phyloP scores from a whole-genome alignment of 2,888 invertebrate species.

The Eupithecia exiguata region DNA sequence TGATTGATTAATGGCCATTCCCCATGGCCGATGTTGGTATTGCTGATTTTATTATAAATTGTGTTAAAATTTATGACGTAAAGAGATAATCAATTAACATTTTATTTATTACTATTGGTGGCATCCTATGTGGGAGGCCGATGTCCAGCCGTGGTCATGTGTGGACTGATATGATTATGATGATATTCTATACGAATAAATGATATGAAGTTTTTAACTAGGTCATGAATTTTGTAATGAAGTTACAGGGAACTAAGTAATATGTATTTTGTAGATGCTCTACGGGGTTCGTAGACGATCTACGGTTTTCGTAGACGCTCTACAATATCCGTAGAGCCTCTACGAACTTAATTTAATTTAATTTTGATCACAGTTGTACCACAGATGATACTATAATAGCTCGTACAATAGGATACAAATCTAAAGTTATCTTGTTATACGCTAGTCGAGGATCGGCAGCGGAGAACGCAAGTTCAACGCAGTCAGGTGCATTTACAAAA shows the following conservation, averaged over 20 bases:
- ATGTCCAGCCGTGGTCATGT: background rate
- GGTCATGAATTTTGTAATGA: background rate
- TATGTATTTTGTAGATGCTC: background rate
- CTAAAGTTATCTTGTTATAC: too few species aligned
- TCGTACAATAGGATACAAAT: too few species aligned
- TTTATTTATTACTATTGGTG: background rate
- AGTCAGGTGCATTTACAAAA: too few species aligned
- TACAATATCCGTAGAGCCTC: background rate
- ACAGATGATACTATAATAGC: too few species aligned
- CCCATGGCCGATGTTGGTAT: background rate
- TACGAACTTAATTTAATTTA: background rate
- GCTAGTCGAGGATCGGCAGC: too few species aligned
- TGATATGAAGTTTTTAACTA: background rate
- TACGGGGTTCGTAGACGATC: background rate
- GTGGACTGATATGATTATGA: too few species aligned
- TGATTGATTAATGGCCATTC: background rate
- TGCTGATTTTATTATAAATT: background rate
- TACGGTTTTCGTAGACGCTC: background rate
- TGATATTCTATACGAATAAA: too few species aligned
- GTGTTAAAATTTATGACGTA: background rate
- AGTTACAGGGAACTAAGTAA: too few species aligned
- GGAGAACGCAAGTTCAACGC: too few species aligned
- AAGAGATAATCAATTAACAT: too few species aligned
- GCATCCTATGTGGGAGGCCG: background rate
- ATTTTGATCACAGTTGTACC: background rate